Evolutionary conservation across 2,797 vertebrate genomes (phyloP).

Genomic region (Furcifer pardalis): DNA sequence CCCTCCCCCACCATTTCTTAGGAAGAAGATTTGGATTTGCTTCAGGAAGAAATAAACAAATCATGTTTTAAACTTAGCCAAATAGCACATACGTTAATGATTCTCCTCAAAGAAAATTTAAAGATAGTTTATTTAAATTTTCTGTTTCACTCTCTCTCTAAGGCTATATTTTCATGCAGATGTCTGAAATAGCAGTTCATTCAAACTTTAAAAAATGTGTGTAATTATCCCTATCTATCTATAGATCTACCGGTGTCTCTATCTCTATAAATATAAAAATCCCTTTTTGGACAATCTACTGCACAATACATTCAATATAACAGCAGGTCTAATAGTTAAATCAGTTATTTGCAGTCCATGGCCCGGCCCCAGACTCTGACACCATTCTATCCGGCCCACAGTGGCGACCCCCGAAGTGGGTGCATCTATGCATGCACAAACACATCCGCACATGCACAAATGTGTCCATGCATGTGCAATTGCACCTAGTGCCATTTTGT

Average conservation of each 20-base stretch:
- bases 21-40: slow-evolving; percentile 35
- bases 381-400: no score
- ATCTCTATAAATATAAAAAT: no score
- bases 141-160: not conserved
- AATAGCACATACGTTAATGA: not conserved
- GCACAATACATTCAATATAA: not conserved
- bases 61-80: slow-evolving; percentile 15
- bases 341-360: no score
- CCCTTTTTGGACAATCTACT: no score
- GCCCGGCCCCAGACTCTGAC: no score
- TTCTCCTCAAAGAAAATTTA: not conserved
- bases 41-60: slow-evolving; percentile 31
- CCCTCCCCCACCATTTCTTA: slow-evolving; percentile 31
- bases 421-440: no score
- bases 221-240: not conserved
- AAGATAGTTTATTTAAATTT: not conserved
- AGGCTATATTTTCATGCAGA: not conserved
- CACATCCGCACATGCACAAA: no score
- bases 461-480: no score
- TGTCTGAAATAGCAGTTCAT: not conserved
- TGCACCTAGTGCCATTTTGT: no score
- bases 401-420: no score
- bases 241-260: no score
- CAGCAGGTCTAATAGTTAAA: not conserved
- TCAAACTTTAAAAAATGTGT: not conserved